phyloP scores from a whole-genome alignment of 2,113 vertebrate genomes.

The Paracyprichromis sp. region DNA sequence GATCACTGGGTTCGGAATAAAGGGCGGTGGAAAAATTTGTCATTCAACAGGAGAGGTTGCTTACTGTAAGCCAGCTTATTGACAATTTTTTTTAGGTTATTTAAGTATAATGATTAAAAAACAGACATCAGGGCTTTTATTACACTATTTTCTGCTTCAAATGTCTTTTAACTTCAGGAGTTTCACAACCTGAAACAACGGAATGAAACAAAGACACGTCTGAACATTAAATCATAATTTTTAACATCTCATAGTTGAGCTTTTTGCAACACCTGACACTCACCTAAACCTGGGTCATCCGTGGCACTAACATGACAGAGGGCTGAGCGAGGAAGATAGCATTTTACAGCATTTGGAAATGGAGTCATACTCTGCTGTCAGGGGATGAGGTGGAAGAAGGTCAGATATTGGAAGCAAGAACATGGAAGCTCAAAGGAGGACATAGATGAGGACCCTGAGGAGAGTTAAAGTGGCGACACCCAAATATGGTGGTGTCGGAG shows the following conservation, averaged over 20 bases:
- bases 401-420: neutral
- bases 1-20: neutral
- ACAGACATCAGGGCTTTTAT: neutral
- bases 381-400: neutral
- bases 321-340: neutral
- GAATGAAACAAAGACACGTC: neutral
- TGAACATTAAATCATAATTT: neutral
- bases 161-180: neutral
- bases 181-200: neutral
- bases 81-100: neutral
- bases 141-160: neutral
- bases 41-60: neutral
- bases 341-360: neutral
- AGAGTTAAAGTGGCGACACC: neutral
- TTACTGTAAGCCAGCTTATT: neutral
- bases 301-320: neutral
- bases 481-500: neutral
- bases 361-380: neutral
- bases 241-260: neutral
- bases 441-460: neutral
- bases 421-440: neutral
- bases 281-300: neutral
- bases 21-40: neutral
- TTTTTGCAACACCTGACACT: neutral
- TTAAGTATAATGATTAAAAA: neutral